Conservation (phyloP, 2,888 invertebrate species). For the Tuberolachnus salignus region DNA sequence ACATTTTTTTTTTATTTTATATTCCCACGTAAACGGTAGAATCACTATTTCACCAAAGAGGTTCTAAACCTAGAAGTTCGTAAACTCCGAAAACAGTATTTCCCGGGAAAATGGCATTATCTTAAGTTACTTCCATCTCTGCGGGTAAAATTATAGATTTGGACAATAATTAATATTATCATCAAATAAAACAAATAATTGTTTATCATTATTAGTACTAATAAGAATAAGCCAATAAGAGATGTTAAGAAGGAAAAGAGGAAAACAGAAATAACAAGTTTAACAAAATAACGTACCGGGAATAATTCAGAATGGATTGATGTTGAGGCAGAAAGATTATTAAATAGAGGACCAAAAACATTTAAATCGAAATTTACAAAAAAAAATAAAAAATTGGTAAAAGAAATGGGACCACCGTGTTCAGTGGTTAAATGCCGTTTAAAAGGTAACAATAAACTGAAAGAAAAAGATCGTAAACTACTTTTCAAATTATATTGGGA, state of each 20-base stretch:
- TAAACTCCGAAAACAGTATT: background rate
- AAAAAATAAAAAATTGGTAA: background rate
- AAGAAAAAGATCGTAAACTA: background rate
- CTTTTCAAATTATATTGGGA: slow-evolving; percentile 1
- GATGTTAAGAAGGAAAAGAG: background rate
- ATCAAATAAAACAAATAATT: background rate
- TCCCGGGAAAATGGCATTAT: background rate
- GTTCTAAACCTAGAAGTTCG: background rate
- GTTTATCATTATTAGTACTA: background rate
- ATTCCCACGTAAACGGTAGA: background rate
- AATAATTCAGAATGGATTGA: slow-evolving; percentile 11
- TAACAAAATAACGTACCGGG: background rate
- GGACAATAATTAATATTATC: background rate
- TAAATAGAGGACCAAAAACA: background rate
- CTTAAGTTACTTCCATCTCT: background rate
- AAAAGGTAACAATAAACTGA: background rate
- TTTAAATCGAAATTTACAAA: background rate
- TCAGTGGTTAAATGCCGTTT: background rate
- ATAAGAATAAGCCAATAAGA: too few species aligned
- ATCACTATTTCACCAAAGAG: background rate
- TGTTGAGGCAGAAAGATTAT: background rate
- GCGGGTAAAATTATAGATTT: background rate
- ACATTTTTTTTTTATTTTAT: background rate
- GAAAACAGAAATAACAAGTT: slow-evolving; percentile 4
- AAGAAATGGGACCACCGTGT: background rate